Base-by-base conservation (phyloP, 2,888 invertebrate genomes). In the Myopa testacea region DNA sequence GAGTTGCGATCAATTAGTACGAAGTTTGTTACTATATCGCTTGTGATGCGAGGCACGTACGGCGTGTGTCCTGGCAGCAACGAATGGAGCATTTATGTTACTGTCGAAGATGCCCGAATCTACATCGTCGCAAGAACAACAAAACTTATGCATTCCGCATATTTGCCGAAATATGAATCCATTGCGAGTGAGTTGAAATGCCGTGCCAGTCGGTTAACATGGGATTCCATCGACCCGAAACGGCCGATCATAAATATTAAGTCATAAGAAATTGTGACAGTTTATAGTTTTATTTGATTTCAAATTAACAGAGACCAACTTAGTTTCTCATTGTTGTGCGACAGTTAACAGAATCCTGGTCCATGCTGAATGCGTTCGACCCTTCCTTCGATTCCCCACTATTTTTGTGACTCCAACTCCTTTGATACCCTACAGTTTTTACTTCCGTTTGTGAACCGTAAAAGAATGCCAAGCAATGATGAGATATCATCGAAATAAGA, bases 41-140 rank as follows among this genome's bases (percentile, higher is more conserved):
- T 86, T 85, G 82, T 86, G 86, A 89, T 89, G 86, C 88, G 84
- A 87, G 83, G 87, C 88, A 89, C 88, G 88, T 88, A 85, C 87
- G 78, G 84, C 86, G 82, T 87, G 87, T 87, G 88, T 88, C 86
- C 86, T 83, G 86, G 82, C 84, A 82, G 81, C 75, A 14, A 40
- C 63, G 58, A 65, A 14, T 34, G 50, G n/a, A 60, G 62, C 62
- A 26, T 34, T 0, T 12, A 8, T 4, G 62, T 19, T 19, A 5
- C 14, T 8, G 6, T 4, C n/a, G 62, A 62, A 4, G 62, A 5
- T n/a, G 26, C n/a, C 5, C 6, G 12, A 16, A 58, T 26, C n/a
- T 19, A 19, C 62, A 62, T 4, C 62, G 62, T 12, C 58, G 10
- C 60, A 60, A 19, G 16, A 6, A 60, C 1, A 60, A 19, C 26